These are phyloP conservation scores for Bradysia coprophila DNA, from an alignment of 1,140 invertebrate species.

Conservation along the genomic window DNA sequence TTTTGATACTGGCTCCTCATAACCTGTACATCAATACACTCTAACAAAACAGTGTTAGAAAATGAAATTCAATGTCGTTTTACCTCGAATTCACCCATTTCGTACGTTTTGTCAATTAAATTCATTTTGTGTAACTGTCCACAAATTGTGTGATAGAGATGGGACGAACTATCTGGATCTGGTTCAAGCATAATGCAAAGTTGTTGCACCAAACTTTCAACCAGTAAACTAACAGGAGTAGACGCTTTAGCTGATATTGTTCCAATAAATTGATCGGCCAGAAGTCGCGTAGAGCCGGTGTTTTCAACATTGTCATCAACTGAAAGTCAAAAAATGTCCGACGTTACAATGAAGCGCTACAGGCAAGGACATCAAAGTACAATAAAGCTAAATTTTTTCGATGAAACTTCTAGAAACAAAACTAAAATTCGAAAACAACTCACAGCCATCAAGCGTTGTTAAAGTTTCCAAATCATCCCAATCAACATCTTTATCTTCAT, in stretches of 20 bases:
- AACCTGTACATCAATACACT: slow-evolving; percentile 5
- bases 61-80: not conserved
- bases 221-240: slow-evolving; percentile 35
- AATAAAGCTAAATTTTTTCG: no score
- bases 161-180: slow-evolving; percentile 30
- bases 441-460: not conserved
- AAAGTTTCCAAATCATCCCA: slow-evolving; percentile 1
- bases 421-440: no score
- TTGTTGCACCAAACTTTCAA: slow-evolving; percentile 41
- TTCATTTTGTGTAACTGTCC: slow-evolving; percentile 40
- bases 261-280: not conserved
- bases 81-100: slow-evolving; percentile 39
- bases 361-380: no score
- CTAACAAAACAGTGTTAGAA: not conserved
- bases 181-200: slow-evolving; percentile 37
- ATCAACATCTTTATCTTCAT: not conserved
- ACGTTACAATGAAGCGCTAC: not conserved
- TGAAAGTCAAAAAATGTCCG: not conserved
- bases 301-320: not conserved
- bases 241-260: slow-evolving; percentile 7
- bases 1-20: slow-evolving; percentile 40
- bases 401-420: no score
- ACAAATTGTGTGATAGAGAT: slow-evolving; percentile 41
- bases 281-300: not conserved
- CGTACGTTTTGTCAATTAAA: slow-evolving; percentile 43